Evolutionary conservation across 2,888 invertebrate species (phyloP).

Genomic region (Syrista parreyssii): DNA sequence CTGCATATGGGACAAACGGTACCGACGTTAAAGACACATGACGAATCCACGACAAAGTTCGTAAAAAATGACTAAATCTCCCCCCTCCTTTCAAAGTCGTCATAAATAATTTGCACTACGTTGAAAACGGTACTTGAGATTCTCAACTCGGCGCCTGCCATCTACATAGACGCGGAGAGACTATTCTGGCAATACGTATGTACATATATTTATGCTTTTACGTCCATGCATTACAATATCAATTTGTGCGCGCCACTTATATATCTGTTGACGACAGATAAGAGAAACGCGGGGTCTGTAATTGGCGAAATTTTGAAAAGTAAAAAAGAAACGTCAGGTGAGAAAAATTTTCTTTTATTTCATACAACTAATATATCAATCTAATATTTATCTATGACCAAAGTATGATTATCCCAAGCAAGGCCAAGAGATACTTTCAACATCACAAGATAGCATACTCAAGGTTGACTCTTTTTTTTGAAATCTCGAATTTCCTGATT

Average conservation of each 20-base stretch:
- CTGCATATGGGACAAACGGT: background rate
- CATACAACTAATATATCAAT: background rate
- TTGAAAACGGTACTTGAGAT: background rate
- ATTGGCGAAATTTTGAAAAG: background rate
- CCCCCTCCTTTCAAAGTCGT: background rate
- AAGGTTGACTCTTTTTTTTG: background rate
- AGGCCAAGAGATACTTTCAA: background rate
- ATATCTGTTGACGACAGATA: background rate
- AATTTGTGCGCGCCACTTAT: background rate
- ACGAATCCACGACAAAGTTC: background rate
- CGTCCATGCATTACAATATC: background rate
- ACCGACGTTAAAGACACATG: background rate
- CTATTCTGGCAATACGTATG: background rate
- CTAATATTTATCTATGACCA: background rate
- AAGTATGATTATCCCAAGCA: background rate
- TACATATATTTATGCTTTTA: background rate
- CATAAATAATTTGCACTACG: background rate
- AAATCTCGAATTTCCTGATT: background rate
- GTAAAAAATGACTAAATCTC: background rate
- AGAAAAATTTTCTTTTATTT: background rate
- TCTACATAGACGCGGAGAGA: background rate
- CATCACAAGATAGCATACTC: background rate
- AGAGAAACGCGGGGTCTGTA: background rate
- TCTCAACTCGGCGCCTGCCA: background rate
- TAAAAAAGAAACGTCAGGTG: background rate